These are phyloP conservation scores for Molanna angustata DNA, from an alignment of 2,888 invertebrate genomes.

Conservation along the genomic window DNA sequence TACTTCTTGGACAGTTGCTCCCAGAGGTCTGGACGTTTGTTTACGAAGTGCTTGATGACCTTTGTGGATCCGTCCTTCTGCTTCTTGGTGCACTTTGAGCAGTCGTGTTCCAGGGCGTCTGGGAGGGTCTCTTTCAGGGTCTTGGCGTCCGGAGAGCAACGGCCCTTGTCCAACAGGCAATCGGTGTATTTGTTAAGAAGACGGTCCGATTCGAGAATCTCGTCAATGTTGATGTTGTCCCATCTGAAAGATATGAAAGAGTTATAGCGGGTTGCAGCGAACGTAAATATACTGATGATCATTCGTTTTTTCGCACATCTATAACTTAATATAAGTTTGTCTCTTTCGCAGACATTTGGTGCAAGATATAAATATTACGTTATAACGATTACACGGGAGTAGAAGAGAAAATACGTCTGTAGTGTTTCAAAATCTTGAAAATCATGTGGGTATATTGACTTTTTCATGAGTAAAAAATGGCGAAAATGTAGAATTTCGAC, in stretches of 20 bases:
- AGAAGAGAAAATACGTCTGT: too few species aligned
- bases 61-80: slow-evolving; percentile 54
- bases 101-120: slow-evolving; percentile 67
- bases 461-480: too few species aligned
- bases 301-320: too few species aligned
- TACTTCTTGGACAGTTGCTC: slow-evolving; percentile 62
- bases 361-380: too few species aligned
- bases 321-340: too few species aligned
- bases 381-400: too few species aligned
- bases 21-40: slow-evolving; percentile 64
- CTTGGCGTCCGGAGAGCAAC: slow-evolving; percentile 66
- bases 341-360: too few species aligned
- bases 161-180: slow-evolving; percentile 62
- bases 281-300: too few species aligned
- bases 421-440: too few species aligned
- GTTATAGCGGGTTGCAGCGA: too few species aligned
- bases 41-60: slow-evolving; percentile 63
- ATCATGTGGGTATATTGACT: too few species aligned
- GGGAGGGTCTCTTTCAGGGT: slow-evolving; percentile 61
- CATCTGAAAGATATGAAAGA: slow-evolving; percentile 52
- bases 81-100: slow-evolving; percentile 65
- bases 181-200: slow-evolving; percentile 66
- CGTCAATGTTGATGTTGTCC: slow-evolving; percentile 66
- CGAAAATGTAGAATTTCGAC: too few species aligned
- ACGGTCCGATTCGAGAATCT: slow-evolving; percentile 63